A percentile compares a stretch with the other conserved stretches of the same genome.
Evolutionary conservation across 2,113 vertebrate species (phyloP).

Genomic region (Pardalotus punctatus): DNA sequence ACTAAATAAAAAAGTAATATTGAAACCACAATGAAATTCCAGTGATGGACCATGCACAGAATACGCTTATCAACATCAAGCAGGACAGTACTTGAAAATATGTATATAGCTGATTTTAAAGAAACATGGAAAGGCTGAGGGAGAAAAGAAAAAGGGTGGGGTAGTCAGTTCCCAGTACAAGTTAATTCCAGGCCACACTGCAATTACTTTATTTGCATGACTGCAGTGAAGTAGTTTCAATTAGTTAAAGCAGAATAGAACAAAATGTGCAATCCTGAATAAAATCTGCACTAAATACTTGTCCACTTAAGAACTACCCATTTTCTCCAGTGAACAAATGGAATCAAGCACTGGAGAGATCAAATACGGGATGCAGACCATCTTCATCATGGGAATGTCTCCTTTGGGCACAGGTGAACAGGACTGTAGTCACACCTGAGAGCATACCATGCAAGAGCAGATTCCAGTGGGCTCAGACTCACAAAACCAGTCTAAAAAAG

Average conservation of each 20-base stretch:
- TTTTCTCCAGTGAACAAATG: background rate
- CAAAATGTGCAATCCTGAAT: background rate
- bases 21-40: background rate
- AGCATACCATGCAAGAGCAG: too few relatives aligned
- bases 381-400: background rate
- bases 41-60: background rate
- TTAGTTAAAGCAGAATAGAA: background rate
- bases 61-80: background rate
- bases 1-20: background rate
- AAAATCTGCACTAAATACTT: background rate
- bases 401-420: background rate
- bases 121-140: background rate
- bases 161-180: background rate
- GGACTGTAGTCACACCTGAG: background rate
- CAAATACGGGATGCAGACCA: fast-evolving
- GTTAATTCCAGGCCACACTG: background rate
- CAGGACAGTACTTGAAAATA: background rate
- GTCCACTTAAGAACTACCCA: background rate
- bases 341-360: background rate
- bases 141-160: background rate
- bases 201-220: background rate
- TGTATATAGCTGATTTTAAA: background rate
- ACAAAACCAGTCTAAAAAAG: background rate
- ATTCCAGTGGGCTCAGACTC: background rate
- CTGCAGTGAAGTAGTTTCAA: background rate